phyloP scores from a whole-genome alignment of 2,888 invertebrate species.

The Phorcus lineatus region DNA sequence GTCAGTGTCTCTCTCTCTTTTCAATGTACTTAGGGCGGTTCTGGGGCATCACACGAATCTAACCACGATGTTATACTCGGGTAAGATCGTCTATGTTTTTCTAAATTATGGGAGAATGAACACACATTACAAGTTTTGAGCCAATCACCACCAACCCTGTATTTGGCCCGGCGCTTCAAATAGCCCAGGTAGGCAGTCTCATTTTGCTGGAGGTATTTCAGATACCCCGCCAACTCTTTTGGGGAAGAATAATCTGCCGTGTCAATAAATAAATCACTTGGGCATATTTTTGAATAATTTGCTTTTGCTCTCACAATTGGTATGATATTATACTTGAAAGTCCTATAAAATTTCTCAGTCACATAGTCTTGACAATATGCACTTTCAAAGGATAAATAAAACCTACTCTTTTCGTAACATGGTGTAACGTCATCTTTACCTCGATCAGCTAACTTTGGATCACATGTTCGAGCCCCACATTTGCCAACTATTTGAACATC shows the following conservation, averaged over 20 bases:
- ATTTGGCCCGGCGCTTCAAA: conserved; percentile 10
- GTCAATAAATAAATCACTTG: conserved; percentile 29
- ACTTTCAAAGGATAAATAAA: conserved; percentile 60
- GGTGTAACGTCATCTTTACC: no score
- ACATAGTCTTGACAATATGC: conserved; percentile 54
- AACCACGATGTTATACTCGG: not conserved
- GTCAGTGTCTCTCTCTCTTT: not conserved
- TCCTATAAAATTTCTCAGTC: conserved; percentile 53
- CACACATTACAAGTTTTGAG: not conserved
- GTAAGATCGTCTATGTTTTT: not conserved
- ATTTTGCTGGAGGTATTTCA: conserved; percentile 27
- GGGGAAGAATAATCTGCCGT: conserved; percentile 31
- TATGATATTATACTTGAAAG: conserved; percentile 34
- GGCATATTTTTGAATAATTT: conserved; percentile 38
- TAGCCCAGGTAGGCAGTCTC: conserved; percentile 9
- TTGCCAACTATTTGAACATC: conserved; percentile 33
- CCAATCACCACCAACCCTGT: not conserved
- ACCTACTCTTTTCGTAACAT: conserved; percentile 40
- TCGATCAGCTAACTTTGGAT: not conserved
- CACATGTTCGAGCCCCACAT: not conserved
- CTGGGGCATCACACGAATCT: not conserved
- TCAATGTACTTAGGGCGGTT: not conserved
- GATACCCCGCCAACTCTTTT: conserved; percentile 26
- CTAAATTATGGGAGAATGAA: not conserved
- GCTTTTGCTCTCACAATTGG: conserved; percentile 42